Evolutionary conservation across 2,888 invertebrate species (phyloP).

Genomic region (Augiades crinisus): DNA sequence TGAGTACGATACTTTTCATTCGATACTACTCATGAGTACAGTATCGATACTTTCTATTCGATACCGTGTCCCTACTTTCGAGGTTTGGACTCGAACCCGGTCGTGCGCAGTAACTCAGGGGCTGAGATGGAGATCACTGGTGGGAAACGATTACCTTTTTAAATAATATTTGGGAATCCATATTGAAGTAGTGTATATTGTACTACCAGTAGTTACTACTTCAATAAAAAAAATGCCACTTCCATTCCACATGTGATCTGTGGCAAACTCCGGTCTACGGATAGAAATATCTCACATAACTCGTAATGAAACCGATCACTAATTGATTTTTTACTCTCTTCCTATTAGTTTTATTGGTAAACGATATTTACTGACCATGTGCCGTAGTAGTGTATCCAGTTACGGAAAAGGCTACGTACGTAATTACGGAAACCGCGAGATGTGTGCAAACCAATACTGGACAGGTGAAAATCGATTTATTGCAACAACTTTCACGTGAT

Average conservation of each 20-base stretch:
- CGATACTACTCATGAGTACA: too few species aligned
- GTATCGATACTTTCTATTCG: too few species aligned
- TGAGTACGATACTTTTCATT: too few species aligned
- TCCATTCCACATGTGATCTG: neutral
- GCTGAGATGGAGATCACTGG: too few species aligned
- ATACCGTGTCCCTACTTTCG: too few species aligned
- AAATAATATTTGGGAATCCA: too few species aligned
- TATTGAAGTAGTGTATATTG: too few species aligned
- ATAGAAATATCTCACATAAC: conserved; percentile 19
- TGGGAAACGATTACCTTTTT: too few species aligned
- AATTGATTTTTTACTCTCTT: conserved; percentile 23
- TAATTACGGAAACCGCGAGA: conserved; percentile 11
- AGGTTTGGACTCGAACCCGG: too few species aligned
- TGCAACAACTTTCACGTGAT: neutral
- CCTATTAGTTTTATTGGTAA: conserved; percentile 24
- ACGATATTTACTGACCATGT: conserved; percentile 10
- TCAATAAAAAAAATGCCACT: neutral
- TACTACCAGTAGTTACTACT: too few species aligned
- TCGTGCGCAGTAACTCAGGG: too few species aligned
- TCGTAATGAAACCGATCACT: conserved; percentile 19
- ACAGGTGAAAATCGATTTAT: conserved; percentile 11
- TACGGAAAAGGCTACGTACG: conserved; percentile 1
- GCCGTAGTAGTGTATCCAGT: neutral
- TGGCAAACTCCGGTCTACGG: neutral
- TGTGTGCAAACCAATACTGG: neutral